These are phyloP conservation scores for Melipona bicolor DNA, from an alignment of 2,888 invertebrate genomes.

Conservation along the genomic window DNA sequence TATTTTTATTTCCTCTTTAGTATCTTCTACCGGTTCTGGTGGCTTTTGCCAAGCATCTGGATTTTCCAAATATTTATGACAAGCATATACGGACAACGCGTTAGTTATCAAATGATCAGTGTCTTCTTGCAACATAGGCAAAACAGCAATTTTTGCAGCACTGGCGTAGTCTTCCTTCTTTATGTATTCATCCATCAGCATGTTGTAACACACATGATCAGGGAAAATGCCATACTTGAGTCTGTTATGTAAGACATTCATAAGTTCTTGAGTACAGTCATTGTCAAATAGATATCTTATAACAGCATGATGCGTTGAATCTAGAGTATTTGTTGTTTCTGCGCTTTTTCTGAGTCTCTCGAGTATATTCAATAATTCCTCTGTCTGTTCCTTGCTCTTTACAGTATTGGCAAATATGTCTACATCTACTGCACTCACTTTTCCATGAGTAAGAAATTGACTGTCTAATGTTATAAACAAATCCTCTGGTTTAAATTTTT, in stretches of 20 bases:
- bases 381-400: slow-evolving; percentile 86
- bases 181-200: slow-evolving; percentile 92
- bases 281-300: slow-evolving; percentile 87
- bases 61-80: slow-evolving; percentile 89
- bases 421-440: slow-evolving; percentile 91
- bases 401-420: slow-evolving; percentile 92
- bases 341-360: slow-evolving; percentile 90
- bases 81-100: slow-evolving; percentile 90
- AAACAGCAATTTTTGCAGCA: slow-evolving; percentile 91
- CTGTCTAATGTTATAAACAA: slow-evolving; percentile 90
- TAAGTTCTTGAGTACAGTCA: slow-evolving; percentile 85
- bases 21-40: slow-evolving; percentile 81
- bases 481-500: slow-evolving; percentile 87
- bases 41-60: slow-evolving; percentile 85
- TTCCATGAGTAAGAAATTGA: slow-evolving; percentile 87
- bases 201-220: slow-evolving; percentile 91
- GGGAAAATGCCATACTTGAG: slow-evolving; percentile 95
- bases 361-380: slow-evolving; percentile 90
- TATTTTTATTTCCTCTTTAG: slow-evolving; percentile 88
- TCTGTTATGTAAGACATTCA: slow-evolving; percentile 91
- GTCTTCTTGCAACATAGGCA: slow-evolving; percentile 96
- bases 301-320: slow-evolving; percentile 94
- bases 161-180: slow-evolving; percentile 88
- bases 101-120: slow-evolving; percentile 89
- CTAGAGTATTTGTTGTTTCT: slow-evolving; percentile 89